Base-by-base conservation (phyloP, 2,888 invertebrate species). In the Caenorhabditis macrosperma region DNA sequence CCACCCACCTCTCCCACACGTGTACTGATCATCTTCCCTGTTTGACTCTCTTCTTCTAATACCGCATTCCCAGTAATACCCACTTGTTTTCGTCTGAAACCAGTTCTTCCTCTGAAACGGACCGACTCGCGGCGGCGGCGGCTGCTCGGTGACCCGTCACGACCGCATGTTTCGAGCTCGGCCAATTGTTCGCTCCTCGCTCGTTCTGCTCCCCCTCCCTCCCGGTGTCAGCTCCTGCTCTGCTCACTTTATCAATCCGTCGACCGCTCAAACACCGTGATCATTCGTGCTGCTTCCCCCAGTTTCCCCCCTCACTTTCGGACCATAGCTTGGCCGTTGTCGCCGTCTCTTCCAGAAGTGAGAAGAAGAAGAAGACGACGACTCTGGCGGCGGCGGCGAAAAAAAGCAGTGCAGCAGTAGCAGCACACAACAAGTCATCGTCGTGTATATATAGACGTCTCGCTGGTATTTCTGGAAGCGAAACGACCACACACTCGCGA, bases 381-480 rank as follows among this genome's bases (percentile, higher is more conserved):
- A n/a, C n/a, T n/a, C n/a, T n/a, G n/a, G n/a, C n/a, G n/a, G n/a
- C n/a, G n/a, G n/a, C n/a, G n/a, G n/a, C n/a, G 24, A 48, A 28
- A 30, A 66, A 41, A 66, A 66, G 54, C 52, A 64, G 63, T 52
- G 44, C 33, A 64, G 24, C 17, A 44, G 28, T 3, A 67, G 24
- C 15, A 46, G 48, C 57, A 69, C n/a, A n/a, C 68, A 69, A 69
- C 68, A 69, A 69, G 59, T 52, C 57, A 66, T 48, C 50, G 38
- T 33, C 55, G 48, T 59, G 44, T 68, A 46, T 66, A 46, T 52
- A 44, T 48, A 68, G 30, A 68, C 33, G 33, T 46, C 59, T 59
- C 30, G 50, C 28, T 61, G 71, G 63, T 63, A 55, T 63, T 71
- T 71, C 71, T 71, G 61, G 71, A 71, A 69, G 26, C 59, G 44